Evolutionary conservation across 2,113 vertebrate genomes (phyloP).

Genomic region (Myotis yumanensis): DNA sequence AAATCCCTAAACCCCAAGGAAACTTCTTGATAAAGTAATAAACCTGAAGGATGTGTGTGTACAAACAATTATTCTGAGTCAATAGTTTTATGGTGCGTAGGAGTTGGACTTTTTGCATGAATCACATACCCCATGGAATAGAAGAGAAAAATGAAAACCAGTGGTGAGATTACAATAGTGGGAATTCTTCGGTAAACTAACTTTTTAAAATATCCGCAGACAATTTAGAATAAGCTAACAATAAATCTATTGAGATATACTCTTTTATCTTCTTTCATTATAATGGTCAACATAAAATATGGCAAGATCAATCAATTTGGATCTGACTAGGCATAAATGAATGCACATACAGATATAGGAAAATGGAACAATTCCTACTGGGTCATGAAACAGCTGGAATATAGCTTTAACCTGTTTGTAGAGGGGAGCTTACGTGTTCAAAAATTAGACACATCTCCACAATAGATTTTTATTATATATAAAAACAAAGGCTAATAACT

Average conservation of each 20-base stretch:
- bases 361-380: background rate
- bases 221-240: background rate
- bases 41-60: background rate
- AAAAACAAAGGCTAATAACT: background rate
- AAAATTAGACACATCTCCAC: background rate
- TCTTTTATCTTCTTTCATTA: slow-evolving; percentile 22
- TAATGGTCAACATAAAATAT: slow-evolving; percentile 1
- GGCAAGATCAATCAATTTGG: background rate
- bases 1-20: slow-evolving; percentile 14
- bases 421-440: background rate
- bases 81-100: background rate
- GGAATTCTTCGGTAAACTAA: slow-evolving; percentile 11
- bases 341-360: background rate
- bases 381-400: background rate
- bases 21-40: slow-evolving; percentile 30
- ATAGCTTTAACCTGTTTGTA: slow-evolving; percentile 3
- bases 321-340: background rate
- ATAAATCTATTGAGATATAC: background rate
- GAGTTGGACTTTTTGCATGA: background rate
- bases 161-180: background rate
- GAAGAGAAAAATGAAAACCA: slow-evolving; percentile 41
- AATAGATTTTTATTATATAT: background rate
- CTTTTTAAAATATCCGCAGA: background rate
- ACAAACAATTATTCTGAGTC: slow-evolving; percentile 36
- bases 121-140: background rate